phyloP scores from a whole-genome alignment of 2,113 vertebrate species.

The Formicarius rufipectus region DNA sequence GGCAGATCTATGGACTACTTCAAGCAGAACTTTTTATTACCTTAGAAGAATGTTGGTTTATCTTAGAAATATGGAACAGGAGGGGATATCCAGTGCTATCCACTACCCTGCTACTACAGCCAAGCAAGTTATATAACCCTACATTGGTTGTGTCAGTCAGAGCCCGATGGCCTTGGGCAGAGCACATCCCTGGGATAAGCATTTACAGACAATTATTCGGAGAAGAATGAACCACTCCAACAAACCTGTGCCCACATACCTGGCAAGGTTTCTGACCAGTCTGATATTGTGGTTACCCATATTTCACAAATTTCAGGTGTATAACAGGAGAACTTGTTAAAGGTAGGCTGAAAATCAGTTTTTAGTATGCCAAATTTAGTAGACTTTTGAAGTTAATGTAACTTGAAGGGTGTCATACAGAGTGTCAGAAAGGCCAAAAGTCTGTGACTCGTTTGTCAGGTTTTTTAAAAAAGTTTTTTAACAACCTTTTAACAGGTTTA shows the following conservation, averaged over 20 bases:
- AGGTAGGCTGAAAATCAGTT: neutral
- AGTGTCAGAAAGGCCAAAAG: neutral
- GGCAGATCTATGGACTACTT: neutral
- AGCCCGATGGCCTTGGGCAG: neutral
- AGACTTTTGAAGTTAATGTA: neutral
- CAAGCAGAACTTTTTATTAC: neutral
- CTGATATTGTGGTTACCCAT: neutral
- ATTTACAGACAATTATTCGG: neutral
- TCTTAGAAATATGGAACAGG: neutral
- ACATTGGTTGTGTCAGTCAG: neutral
- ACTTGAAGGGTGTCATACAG: neutral
- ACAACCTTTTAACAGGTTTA: neutral
- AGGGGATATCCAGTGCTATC: neutral
- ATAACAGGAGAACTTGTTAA: neutral
- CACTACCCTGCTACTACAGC: neutral
- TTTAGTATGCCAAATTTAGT: neutral
- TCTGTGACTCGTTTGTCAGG: neutral
- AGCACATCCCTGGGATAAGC: neutral
- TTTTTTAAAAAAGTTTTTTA: too few relatives aligned
- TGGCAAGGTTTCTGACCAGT: neutral
- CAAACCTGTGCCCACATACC: neutral
- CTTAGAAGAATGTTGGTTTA: neutral
- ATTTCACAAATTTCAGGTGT: neutral
- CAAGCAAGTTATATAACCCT: neutral
- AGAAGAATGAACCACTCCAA: neutral